Evolutionary conservation across 2,113 vertebrate species (phyloP).

Genomic region (Erythrocercus mccallii): DNA sequence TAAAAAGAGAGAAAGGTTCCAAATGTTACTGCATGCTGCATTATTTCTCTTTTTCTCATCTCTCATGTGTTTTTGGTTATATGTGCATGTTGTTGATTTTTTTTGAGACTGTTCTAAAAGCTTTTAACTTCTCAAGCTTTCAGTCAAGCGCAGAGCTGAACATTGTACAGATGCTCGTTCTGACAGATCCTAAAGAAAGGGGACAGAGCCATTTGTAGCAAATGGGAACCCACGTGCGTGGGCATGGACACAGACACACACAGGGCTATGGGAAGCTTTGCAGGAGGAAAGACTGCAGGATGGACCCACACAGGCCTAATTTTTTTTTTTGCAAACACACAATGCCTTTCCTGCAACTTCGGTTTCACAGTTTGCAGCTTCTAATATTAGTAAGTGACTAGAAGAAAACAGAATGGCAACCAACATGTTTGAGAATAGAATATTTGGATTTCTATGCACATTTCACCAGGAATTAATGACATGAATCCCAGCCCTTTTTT

Average conservation of each 20-base stretch:
- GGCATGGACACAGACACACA: neutral
- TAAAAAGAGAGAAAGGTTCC: conserved; percentile 44
- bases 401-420: conserved; percentile 1
- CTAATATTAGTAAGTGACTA: conserved; percentile 11
- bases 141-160: conserved; percentile 11
- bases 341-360: neutral
- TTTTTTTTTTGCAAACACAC: neutral
- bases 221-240: neutral
- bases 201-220: neutral
- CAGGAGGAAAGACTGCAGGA: neutral
- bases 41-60: conserved; percentile 49
- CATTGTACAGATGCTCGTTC: conserved; percentile 14
- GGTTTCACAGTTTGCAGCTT: neutral
- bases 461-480: neutral
- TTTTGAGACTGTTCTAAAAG: conserved; percentile 41
- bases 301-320: neutral
- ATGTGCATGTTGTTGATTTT: neutral
- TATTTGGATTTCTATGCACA: neutral
- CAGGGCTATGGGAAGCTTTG: neutral
- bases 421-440: neutral
- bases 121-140: conserved; percentile 54
- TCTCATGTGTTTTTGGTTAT: conserved; percentile 58
- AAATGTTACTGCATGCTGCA: conserved; percentile 22
- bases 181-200: conserved; percentile 22
- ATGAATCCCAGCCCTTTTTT: neutral